Evolutionary conservation across 2,797 vertebrate species (phyloP), one percentile per base, ranked within the genome.

Genomic region (Enoplosus armatus): DNA sequence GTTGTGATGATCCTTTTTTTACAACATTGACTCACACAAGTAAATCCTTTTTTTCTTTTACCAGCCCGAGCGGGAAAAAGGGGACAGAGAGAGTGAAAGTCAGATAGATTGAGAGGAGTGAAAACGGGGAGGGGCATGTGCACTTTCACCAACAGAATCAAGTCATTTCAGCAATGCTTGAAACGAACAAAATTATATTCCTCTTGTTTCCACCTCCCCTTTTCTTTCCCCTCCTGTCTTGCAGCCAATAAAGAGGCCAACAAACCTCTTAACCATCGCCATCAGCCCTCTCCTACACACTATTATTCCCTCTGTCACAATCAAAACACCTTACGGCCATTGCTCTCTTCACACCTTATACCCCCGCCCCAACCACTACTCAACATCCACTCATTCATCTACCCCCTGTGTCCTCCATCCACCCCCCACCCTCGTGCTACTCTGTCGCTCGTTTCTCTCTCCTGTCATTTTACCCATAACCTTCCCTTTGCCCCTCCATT

Each of bases 271-370:
- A 56, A 77, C 70, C 48, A 74, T 68, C 33, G 33, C 60, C 77
- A 82, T 79, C 80, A 72, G 41, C 67, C 39, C 74, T 81, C 75
- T 82, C 79, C 63, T 54, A 85, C 82, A 91, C 93, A 92, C 90
- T 9, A 94, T 86, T 86, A 85, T 93, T 69, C 93, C 94, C 81
- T 93, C 87, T 71, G 67, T 87, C 73, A 87, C 75, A 91, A 94
- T 90, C 79, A 85, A 84, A 90, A 72, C 75, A 77, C 80, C 70
- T 86, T 68, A 69, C 89, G 93, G 68, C 70, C 77, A 77, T 82
- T 45, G 16, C 41, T 77, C 72, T 67, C 69, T 72, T 92, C 85
- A 85, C 67, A 77, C 62, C 53, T 84, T 70, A 53, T 24, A 68
- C 64, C 35, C 48, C 53, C 29, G n/a, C 60, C 63, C 45, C n/a